Evolutionary conservation across 2,797 vertebrate species (phyloP).

Genomic region (Nannoperca obscura): DNA sequence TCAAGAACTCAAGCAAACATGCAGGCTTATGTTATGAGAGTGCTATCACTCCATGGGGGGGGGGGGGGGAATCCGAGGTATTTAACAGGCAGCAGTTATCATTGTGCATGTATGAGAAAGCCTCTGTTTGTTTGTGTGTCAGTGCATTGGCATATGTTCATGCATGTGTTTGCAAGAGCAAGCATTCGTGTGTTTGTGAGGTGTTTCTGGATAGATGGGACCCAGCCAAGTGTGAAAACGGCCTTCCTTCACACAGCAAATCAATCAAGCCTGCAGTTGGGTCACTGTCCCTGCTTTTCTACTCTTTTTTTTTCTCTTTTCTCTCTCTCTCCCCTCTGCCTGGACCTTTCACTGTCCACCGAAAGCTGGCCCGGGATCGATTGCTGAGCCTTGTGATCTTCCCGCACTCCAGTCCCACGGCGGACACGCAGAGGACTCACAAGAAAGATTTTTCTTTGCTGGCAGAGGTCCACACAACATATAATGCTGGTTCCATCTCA

Average conservation of each 20-base stretch:
- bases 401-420: constrained; percentile 32
- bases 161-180: constrained; percentile 34
- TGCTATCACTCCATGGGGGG: constrained; percentile 1
- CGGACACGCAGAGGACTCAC: constrained; percentile 18
- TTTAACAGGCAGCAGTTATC: not conserved
- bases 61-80: not conserved
- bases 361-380: constrained; percentile 43
- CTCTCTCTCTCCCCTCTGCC: constrained; percentile 8
- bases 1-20: constrained; percentile 12
- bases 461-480: constrained; percentile 37
- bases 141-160: constrained; percentile 17
- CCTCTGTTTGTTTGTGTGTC: constrained; percentile 12
- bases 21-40: constrained; percentile 12
- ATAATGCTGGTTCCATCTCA: constrained; percentile 56
- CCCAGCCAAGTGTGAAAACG: constrained; percentile 60
- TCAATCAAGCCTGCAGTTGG: constrained; percentile 57
- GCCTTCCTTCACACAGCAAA: constrained; percentile 54
- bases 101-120: constrained; percentile 12
- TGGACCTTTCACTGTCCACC: constrained; percentile 37
- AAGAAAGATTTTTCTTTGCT: constrained; percentile 46
- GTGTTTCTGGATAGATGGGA: constrained; percentile 64
- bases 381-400: constrained; percentile 49
- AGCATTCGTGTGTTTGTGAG: constrained; percentile 15
- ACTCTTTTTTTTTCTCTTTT: not conserved
- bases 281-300: constrained; percentile 48